These are phyloP conservation scores for Agrypnia vestita DNA, from an alignment of 1,140 invertebrate species.

Conservation along the genomic window DNA sequence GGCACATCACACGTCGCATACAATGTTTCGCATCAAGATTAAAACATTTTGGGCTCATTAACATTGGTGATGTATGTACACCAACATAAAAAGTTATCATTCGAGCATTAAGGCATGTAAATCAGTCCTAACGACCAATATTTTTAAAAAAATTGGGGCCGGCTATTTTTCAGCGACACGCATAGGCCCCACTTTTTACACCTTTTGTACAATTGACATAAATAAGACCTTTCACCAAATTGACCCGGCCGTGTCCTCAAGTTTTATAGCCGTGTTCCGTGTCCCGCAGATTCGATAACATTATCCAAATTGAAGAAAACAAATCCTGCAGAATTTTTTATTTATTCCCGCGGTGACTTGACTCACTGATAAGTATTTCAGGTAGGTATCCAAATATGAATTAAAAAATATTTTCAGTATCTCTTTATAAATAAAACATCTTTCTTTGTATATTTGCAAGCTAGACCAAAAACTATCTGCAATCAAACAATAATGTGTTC, in stretches of 20 bases:
- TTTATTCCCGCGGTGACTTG: background rate
- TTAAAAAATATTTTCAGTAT: too few species aligned
- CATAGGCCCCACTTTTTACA: conserved; percentile 13
- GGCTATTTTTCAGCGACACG: conserved; percentile 15
- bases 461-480: too few species aligned
- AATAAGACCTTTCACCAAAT: conserved; percentile 46
- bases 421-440: too few species aligned
- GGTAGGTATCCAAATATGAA: too few species aligned
- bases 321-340: background rate
- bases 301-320: conserved; percentile 37
- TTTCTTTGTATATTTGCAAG: too few species aligned
- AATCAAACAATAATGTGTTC: too few species aligned
- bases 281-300: conserved; percentile 40
- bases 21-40: too few species aligned
- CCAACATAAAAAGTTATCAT: background rate
- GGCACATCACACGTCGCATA: too few species aligned
- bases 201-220: conserved; percentile 21
- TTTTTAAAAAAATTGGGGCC: conserved; percentile 3
- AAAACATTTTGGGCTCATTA: too few species aligned
- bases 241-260: conserved; percentile 33
- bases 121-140: conserved; percentile 36
- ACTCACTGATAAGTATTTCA: background rate
- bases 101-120: conserved; percentile 2
- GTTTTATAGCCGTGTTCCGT: conserved; percentile 49
- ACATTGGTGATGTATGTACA: too few species aligned